Conservation (phyloP, 2,113 vertebrate species). For the Paedocypris sp. region DNA sequence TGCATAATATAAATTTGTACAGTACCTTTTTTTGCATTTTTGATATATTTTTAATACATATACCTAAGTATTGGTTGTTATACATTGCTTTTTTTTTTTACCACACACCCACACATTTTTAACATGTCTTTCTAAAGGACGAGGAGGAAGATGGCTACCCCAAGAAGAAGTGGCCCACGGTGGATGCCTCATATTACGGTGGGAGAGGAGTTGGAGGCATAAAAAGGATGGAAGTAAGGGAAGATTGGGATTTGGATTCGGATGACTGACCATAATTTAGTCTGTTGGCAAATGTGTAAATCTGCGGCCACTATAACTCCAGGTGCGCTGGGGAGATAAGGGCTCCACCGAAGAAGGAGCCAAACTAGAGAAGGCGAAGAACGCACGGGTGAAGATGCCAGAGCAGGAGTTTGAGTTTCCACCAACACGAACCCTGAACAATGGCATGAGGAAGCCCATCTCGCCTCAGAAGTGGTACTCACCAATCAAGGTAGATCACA, state of each 20-base stretch:
- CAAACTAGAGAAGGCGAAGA: slow-evolving; percentile 93
- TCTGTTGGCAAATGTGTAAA: background rate
- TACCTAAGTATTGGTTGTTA: too few relatives aligned
- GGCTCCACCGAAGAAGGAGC: slow-evolving; percentile 96
- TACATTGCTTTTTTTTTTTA: too few relatives aligned
- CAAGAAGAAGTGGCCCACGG: slow-evolving; percentile 66
- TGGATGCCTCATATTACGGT: slow-evolving; percentile 93
- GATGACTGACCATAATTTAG: background rate
- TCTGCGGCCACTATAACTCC: slow-evolving; percentile 21
- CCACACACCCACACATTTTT: too few relatives aligned
- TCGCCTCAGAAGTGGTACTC: slow-evolving; percentile 84
- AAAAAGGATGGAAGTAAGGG: slow-evolving; percentile 88
- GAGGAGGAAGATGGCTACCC: slow-evolving; percentile 54
- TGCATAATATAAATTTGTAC: too few relatives aligned
- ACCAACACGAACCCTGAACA: slow-evolving; percentile 63
- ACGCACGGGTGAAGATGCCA: slow-evolving; percentile 85
- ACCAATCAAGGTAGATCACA: slow-evolving; percentile 83
- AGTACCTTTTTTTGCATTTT: too few relatives aligned
- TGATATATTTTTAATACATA: too few relatives aligned
- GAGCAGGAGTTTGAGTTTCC: slow-evolving; percentile 75
- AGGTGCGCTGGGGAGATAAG: slow-evolving; percentile 96
- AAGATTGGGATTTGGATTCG: background rate
- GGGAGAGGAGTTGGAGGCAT: slow-evolving; percentile 92
- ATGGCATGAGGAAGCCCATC: slow-evolving; percentile 53
- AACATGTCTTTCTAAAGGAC: slow-evolving; percentile 45